Evolutionary conservation across 2,113 vertebrate species (phyloP).

Genomic region (Pseudorectes ferrugineus): DNA sequence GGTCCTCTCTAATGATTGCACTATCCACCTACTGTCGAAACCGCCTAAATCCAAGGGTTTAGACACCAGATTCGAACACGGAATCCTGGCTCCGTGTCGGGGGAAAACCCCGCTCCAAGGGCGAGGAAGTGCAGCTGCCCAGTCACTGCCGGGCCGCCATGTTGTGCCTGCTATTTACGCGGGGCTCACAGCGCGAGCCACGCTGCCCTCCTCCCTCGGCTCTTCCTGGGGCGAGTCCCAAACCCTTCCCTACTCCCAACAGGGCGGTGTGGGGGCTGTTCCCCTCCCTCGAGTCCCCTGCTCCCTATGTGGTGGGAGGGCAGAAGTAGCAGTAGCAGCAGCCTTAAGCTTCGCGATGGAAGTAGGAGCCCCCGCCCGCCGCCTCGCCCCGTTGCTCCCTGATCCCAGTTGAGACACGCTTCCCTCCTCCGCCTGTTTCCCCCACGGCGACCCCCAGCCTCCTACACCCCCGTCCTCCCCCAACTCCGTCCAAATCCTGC

Average conservation of each 20-base stretch:
- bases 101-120: neutral
- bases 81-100: neutral
- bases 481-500: neutral
- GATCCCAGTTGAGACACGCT: neutral
- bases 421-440: neutral
- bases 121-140: slow-evolving; percentile 27
- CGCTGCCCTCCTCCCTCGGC: neutral
- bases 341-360: neutral
- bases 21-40: neutral
- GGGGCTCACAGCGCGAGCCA: neutral
- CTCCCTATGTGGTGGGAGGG: neutral
- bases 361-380: neutral
- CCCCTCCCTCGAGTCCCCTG: slow-evolving; percentile 33
- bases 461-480: neutral
- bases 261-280: neutral
- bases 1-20: neutral
- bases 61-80: neutral
- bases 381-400: neutral
- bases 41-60: neutral
- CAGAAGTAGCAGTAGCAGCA: neutral
- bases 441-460: neutral
- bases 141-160: slow-evolving; percentile 61
- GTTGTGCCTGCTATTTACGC: slow-evolving; percentile 7
- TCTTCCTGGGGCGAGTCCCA: neutral
- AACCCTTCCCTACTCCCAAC: neutral